Conservation (phyloP, 2,113 vertebrate genomes). For the Archocentrus centrarchus region DNA sequence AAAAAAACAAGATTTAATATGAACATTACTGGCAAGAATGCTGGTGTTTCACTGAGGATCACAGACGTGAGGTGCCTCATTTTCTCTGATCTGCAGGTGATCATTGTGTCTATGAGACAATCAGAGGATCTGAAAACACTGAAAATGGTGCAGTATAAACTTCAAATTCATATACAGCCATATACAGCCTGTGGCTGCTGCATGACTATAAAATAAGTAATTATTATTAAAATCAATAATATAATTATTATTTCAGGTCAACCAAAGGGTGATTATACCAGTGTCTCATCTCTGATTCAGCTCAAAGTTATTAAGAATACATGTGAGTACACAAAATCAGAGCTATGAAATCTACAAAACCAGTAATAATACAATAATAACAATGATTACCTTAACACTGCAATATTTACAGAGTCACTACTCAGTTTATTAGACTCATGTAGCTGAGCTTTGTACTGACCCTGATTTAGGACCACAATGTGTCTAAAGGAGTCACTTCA, state of each 20-base stretch:
- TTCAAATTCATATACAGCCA: background rate
- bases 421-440: no score
- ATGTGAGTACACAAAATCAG: background rate
- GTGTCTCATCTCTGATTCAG: background rate
- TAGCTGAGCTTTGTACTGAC: no score
- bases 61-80: background rate
- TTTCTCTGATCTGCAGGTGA: background rate
- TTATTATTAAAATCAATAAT: background rate
- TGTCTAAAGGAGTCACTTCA: no score
- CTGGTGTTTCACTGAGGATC: background rate
- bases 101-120: background rate
- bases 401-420: no score
- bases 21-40: background rate
- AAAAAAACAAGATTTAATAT: background rate
- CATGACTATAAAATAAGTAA: background rate
- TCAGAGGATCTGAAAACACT: background rate
- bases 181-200: no score
- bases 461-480: no score
- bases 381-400: no score
- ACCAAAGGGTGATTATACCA: background rate
- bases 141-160: background rate
- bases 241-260: rapidly evolving
- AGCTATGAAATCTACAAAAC: background rate
- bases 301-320: background rate
- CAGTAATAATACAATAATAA: background rate